phyloP scores from a whole-genome alignment of 2,888 invertebrate genomes.

The Eupithecia abbreviata region DNA sequence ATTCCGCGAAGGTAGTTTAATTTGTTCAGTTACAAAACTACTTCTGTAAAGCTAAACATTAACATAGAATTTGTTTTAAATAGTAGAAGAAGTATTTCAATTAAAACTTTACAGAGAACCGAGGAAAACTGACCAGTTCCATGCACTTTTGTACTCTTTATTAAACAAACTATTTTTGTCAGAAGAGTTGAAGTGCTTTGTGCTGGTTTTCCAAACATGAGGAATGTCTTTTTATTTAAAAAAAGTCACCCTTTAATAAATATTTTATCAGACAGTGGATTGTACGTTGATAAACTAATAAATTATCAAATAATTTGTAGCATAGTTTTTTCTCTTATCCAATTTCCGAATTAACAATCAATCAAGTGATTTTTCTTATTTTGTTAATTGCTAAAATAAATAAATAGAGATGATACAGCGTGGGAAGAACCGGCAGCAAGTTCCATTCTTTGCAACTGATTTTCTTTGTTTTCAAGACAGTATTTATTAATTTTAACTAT shows the following conservation, averaged over 20 bases:
- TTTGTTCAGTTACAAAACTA: constrained; percentile 13
- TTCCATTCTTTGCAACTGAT: background rate
- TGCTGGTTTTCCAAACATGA: background rate
- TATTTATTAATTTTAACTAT: background rate
- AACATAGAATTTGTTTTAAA: constrained; percentile 15
- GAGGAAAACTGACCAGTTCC: background rate
- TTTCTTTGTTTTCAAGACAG: background rate
- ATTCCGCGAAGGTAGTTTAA: background rate
- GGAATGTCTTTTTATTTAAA: background rate
- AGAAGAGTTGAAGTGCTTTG: background rate
- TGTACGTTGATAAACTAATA: background rate
- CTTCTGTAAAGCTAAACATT: constrained; percentile 22
- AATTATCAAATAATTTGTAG: background rate
- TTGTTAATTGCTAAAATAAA: background rate
- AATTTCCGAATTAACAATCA: background rate
- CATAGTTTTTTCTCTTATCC: background rate
- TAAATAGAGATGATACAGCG: background rate
- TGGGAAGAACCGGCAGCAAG: background rate
- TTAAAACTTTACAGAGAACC: constrained; percentile 26
- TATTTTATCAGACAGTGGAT: background rate
- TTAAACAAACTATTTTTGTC: background rate
- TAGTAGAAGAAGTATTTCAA: constrained; percentile 21
- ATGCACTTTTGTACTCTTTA: background rate
- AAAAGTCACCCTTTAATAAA: background rate
- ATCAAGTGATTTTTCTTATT: background rate